Evolutionary conservation across 2,797 vertebrate species (phyloP), one percentile per base, ranked within the genome.

Genomic region (Tachyglossus aculeatus): DNA sequence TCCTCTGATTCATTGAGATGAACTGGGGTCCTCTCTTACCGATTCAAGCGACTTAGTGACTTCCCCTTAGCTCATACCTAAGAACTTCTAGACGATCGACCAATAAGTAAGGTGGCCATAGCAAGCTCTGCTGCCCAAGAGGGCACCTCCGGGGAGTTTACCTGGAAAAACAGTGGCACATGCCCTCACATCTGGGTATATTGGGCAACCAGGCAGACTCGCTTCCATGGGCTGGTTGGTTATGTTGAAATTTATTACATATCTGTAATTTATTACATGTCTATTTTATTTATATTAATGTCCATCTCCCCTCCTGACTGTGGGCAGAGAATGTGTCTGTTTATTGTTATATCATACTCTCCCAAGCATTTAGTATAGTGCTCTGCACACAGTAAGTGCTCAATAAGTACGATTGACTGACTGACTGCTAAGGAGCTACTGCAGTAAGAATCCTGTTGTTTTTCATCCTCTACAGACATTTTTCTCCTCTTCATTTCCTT

Each of bases 1-100:
- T 71, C 55, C 66, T 66, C 43, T 47, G 21, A 74, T 51, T 70
- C 18, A 25, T 16, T 54, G 62, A 71, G 48, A 62, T 70, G 57
- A 57, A 6, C 57, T 67, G 40, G 50, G 2, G 2, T 69, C 56
- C 63, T 80, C 68, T 47, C 71, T 69, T 38, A 63, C 33, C 52
- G 44, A 32, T 60, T 66, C 44, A 70, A 51, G 44, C 31, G 18
- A 61, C 21, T 41, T 43, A n/a, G n/a, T n/a, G n/a, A n/a, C n/a
- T n/a, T n/a, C n/a, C n/a, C n/a, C n/a, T n/a, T n/a, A 60, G 29
- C 15, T 38, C 44, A 16, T 13, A 13, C 38, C 36, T n/a, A 5
- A 5, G 25, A 54, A 22, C 40, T 24, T 27, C 41, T 21, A 56
- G 59, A 44, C 52, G 65, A 5, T 47, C 53, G 53, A 59, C 48